phyloP scores from a whole-genome alignment of 2,113 vertebrate species.

The Neoarius graeffei region DNA sequence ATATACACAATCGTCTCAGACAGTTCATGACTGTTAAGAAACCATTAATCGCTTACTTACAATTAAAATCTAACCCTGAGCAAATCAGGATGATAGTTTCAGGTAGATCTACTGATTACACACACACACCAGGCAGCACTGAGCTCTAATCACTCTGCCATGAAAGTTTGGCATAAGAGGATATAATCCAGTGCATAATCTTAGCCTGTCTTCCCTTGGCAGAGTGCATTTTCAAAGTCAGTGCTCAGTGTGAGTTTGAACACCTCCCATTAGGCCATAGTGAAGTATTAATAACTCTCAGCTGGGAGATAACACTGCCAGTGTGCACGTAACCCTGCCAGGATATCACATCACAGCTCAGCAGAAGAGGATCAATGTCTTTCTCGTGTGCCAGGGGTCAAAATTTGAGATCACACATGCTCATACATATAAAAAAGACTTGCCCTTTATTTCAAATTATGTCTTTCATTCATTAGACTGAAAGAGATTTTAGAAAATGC shows the following conservation, averaged over 20 bases:
- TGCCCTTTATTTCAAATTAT: background rate
- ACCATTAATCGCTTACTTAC: background rate
- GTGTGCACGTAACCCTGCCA: conserved; percentile 60
- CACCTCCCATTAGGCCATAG: conserved; percentile 15
- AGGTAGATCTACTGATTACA: background rate
- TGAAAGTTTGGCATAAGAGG: background rate
- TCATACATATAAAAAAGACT: background rate
- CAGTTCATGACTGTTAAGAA: background rate
- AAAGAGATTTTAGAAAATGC: background rate
- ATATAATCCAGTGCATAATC: background rate
- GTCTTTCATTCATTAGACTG: background rate
- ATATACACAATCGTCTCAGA: background rate
- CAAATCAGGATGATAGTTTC: background rate
- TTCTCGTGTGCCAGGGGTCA: conserved; percentile 59
- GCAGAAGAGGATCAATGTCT: conserved; percentile 64
- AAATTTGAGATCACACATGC: conserved; percentile 41
- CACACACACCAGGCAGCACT: background rate
- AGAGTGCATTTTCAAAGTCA: background rate
- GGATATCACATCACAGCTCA: conserved; percentile 74
- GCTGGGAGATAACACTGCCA: conserved; percentile 46
- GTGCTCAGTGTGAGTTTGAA: conserved; percentile 15
- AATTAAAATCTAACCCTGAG: background rate
- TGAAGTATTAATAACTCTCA: conserved; percentile 67
- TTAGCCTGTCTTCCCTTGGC: background rate
- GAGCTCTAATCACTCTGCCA: background rate